Conservation (phyloP, 2,888 invertebrate species). For the Diaperis boleti region DNA sequence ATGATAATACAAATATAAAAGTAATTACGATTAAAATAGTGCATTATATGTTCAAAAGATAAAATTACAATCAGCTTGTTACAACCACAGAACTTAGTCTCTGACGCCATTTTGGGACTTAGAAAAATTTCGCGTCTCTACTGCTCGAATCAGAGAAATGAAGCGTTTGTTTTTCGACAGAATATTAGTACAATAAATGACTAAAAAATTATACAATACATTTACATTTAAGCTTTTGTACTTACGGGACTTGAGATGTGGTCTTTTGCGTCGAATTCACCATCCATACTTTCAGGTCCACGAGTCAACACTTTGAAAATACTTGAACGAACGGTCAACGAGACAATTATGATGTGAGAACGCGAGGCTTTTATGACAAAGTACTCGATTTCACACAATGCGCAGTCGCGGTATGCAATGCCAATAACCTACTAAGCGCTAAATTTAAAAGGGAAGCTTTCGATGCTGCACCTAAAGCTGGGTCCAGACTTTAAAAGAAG, state of each 20-base stretch:
- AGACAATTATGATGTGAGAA: slow-evolving; percentile 39
- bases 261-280: slow-evolving; percentile 73
- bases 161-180: slow-evolving; percentile 46
- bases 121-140: slow-evolving; percentile 71
- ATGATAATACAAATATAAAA: no score
- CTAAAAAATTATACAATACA: slow-evolving; percentile 48
- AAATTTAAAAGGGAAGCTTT: slow-evolving; percentile 45
- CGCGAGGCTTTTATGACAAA: slow-evolving; percentile 65
- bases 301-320: slow-evolving; percentile 31
- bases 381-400: slow-evolving; percentile 71
- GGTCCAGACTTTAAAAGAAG: no score
- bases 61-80: background rate
- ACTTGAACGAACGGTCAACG: slow-evolving; percentile 4
- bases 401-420: slow-evolving; percentile 70
- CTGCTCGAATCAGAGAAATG: slow-evolving; percentile 70
- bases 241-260: slow-evolving; percentile 73
- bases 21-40: no score
- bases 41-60: no score
- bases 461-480: no score
- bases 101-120: slow-evolving; percentile 93
- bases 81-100: slow-evolving; percentile 74
- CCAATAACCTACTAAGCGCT: slow-evolving; percentile 54
- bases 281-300: slow-evolving; percentile 72
- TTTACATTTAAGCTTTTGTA: slow-evolving; percentile 56
- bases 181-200: slow-evolving; percentile 25